Conservation (phyloP, 2,113 vertebrate genomes). For the Epinephelus lanceolatus region DNA sequence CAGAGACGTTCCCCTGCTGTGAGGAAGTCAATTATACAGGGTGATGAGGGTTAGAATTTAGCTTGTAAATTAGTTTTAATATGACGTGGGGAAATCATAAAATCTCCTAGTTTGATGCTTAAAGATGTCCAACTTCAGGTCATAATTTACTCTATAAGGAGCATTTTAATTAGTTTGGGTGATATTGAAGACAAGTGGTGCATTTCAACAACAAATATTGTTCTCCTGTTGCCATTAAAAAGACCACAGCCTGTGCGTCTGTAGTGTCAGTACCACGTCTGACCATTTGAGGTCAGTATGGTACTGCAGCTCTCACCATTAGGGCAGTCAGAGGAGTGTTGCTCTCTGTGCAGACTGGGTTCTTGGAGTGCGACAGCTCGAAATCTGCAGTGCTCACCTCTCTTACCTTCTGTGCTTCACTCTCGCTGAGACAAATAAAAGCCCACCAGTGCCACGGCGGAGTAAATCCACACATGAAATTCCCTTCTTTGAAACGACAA, state of each 20-base stretch:
- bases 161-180: slow-evolving; percentile 20
- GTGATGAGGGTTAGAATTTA: slow-evolving; percentile 13
- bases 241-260: background rate
- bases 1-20: slow-evolving; percentile 28
- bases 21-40: slow-evolving; percentile 61
- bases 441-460: background rate
- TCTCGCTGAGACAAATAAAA: slow-evolving; percentile 36
- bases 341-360: background rate
- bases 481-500: background rate
- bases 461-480: background rate
- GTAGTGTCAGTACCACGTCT: slow-evolving; percentile 43
- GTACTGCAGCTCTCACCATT: slow-evolving; percentile 42
- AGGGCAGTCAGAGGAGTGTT: fast-evolving
- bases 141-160: slow-evolving; percentile 11
- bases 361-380: slow-evolving; percentile 50
- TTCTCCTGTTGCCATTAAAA: slow-evolving; percentile 13
- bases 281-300: slow-evolving; percentile 81
- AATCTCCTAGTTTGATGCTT: slow-evolving; percentile 14
- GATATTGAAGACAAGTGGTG: background rate
- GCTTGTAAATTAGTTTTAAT: slow-evolving; percentile 47
- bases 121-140: slow-evolving; percentile 3
- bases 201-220: background rate
- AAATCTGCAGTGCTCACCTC: slow-evolving; percentile 76
- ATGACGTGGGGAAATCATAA: slow-evolving; percentile 37
- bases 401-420: slow-evolving; percentile 41